A percentile compares a stretch with the other conserved stretches of the same genome.
These are phyloP conservation scores for Petrocephalus microphthalmus DNA, from an alignment of 2,113 vertebrate species.

Conservation along the genomic window DNA sequence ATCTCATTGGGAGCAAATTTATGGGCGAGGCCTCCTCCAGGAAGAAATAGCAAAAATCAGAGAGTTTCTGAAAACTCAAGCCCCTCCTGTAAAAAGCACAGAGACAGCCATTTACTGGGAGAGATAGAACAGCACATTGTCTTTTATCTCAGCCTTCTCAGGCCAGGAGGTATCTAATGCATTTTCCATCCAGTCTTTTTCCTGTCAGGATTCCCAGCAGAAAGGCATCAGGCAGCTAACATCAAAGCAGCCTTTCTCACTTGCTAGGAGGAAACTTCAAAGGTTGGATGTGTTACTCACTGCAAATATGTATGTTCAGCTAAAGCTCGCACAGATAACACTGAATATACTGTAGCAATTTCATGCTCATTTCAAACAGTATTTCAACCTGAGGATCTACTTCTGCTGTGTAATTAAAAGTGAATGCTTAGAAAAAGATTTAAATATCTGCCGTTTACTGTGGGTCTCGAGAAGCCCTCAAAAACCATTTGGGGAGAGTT, in stretches of 20 bases:
- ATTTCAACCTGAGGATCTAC: conserved; percentile 44
- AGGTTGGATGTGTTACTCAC: conserved; percentile 43
- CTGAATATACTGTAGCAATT: conserved; percentile 45
- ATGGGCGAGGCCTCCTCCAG: conserved; percentile 4
- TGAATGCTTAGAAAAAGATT: conserved; percentile 31
- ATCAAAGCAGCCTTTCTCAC: conserved; percentile 42
- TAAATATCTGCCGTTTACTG: conserved; percentile 31
- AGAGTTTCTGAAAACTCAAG: conserved; percentile 19
- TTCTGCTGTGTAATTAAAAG: conserved; percentile 42
- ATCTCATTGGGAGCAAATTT: conserved; percentile 26
- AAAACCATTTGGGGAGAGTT: conserved; percentile 24
- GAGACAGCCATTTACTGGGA: conserved; percentile 26
- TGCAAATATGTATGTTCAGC: conserved; percentile 50
- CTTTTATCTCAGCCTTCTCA: conserved; percentile 38
- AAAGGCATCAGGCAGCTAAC: conserved; percentile 43
- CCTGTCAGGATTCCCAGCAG: conserved; percentile 34
- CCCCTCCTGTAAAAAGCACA: conserved; percentile 11
- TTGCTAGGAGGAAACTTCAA: conserved; percentile 48
- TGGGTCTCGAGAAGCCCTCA: conserved; percentile 19
- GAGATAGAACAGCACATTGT: conserved; percentile 35
- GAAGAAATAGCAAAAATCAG: conserved; percentile 16
- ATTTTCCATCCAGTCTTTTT: conserved; percentile 31
- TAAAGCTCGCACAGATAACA: conserved; percentile 45
- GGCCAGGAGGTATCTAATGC: conserved; percentile 37
- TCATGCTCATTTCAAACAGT: conserved; percentile 36